Percentiles rank a stretch among this genome's conserved stretches.
These are phyloP conservation scores for Anthrax anthrax DNA, from an alignment of 2,888 invertebrate species.

Conservation along the genomic window DNA sequence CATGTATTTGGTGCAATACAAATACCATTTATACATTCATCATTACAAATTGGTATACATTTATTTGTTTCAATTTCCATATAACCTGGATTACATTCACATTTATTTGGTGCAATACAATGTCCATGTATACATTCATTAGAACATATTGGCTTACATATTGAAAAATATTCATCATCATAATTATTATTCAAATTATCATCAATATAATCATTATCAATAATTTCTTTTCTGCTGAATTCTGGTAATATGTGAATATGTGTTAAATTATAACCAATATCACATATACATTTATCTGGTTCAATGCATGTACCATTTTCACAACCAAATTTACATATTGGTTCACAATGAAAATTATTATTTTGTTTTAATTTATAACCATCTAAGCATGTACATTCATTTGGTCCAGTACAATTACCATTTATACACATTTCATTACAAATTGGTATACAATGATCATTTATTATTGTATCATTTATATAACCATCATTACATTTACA, in stretches of 20 bases:
- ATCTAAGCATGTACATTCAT: conserved; percentile 25
- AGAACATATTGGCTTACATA: not conserved
- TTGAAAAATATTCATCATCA: not conserved
- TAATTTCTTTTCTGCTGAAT: too few relatives aligned
- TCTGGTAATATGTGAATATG: too few relatives aligned
- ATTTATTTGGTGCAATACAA: conserved; percentile 36
- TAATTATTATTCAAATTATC: too few relatives aligned
- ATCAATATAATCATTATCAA: too few relatives aligned
- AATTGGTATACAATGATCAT: conserved; percentile 18
- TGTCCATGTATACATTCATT: not conserved
- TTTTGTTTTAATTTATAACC: not conserved
- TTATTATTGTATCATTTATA: conserved; percentile 10
- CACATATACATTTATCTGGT: conserved; percentile 2
- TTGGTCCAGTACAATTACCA: conserved; percentile 32
- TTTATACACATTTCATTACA: conserved; percentile 23
- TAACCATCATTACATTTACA: conserved; percentile 42
- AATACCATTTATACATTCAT: conserved; percentile 20
- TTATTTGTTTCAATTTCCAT: not conserved
- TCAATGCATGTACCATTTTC: conserved; percentile 23
- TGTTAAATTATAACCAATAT: conserved; percentile 1
- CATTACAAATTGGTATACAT: conserved; percentile 24
- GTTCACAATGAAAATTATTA: conserved; percentile 10
- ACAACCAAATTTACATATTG: conserved; percentile 31
- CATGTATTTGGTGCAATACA: conserved; percentile 24
- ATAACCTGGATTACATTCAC: conserved; percentile 41